phyloP scores from a whole-genome alignment of 2,113 vertebrate genomes.

The Phasianus colchicus region DNA sequence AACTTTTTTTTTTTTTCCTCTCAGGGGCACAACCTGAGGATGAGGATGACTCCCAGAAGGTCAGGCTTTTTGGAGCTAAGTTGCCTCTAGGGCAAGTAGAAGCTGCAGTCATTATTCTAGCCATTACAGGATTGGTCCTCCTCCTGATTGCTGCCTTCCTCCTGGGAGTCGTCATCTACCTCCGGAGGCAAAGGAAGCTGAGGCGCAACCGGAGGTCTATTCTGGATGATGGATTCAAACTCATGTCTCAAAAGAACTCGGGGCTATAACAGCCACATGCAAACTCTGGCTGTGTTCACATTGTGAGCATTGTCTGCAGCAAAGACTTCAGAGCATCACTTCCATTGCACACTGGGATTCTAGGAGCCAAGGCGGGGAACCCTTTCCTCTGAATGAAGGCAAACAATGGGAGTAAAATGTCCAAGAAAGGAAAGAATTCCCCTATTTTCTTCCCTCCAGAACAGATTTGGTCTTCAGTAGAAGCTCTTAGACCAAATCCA shows the following conservation, averaged over 20 bases:
- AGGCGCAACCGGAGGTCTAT: conserved; percentile 81
- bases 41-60: conserved; percentile 6
- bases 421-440: not conserved
- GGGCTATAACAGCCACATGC: conserved; percentile 28
- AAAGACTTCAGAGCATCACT: not conserved
- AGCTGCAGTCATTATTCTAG: conserved; percentile 53
- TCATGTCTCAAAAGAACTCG: conserved; percentile 67
- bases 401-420: not conserved
- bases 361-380: not conserved
- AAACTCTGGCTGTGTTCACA: not conserved
- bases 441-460: not conserved
- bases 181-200: conserved; percentile 66
- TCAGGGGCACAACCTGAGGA: conserved; percentile 19
- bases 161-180: conserved; percentile 63
- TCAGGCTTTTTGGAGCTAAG: conserved; percentile 70
- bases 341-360: not conserved
- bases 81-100: conserved; percentile 55
- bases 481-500: not conserved
- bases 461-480: not conserved
- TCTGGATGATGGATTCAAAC: conserved; percentile 80
- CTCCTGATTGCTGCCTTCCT: conserved; percentile 59
- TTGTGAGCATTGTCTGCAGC: not conserved
- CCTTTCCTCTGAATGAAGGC: not conserved
- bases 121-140: conserved; percentile 42
- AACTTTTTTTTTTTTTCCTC: not conserved